Evolutionary conservation across 2,113 vertebrate species (phyloP).

Genomic region (Megaceryle maxima): DNA sequence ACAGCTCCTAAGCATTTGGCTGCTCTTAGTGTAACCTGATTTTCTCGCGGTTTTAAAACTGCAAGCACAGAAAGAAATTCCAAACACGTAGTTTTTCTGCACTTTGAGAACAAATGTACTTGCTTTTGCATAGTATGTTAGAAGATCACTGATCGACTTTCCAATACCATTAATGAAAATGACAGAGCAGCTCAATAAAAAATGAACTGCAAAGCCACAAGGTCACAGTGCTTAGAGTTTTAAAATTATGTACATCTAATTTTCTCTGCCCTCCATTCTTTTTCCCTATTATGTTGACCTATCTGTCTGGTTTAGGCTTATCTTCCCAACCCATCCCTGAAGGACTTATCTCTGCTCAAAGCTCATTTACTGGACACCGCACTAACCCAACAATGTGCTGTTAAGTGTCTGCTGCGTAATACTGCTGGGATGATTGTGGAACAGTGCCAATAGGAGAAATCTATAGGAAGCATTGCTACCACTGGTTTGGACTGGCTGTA

Average conservation of each 20-base stretch:
- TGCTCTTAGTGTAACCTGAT: neutral
- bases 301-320: neutral
- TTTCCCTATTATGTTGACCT: neutral
- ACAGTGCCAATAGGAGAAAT: neutral
- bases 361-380: neutral
- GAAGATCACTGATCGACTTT: neutral
- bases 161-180: slow-evolving; percentile 22
- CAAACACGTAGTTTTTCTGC: neutral
- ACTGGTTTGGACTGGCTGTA: neutral
- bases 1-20: neutral
- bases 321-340: neutral
- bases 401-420: neutral
- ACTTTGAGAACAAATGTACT: neutral
- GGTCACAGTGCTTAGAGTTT: neutral
- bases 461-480: neutral
- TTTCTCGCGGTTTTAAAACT: neutral
- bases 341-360: neutral
- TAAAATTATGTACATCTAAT: neutral
- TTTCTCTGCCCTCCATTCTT: neutral
- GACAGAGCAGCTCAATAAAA: slow-evolving; percentile 12
- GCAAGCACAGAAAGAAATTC: neutral
- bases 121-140: neutral
- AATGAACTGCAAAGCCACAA: slow-evolving; percentile 24
- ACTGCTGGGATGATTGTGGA: neutral
- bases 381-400: neutral